A percentile compares a stretch with the other conserved stretches of the same genome.
Evolutionary conservation across 2,888 invertebrate species (phyloP).

Genomic region (Apamea epomidion): DNA sequence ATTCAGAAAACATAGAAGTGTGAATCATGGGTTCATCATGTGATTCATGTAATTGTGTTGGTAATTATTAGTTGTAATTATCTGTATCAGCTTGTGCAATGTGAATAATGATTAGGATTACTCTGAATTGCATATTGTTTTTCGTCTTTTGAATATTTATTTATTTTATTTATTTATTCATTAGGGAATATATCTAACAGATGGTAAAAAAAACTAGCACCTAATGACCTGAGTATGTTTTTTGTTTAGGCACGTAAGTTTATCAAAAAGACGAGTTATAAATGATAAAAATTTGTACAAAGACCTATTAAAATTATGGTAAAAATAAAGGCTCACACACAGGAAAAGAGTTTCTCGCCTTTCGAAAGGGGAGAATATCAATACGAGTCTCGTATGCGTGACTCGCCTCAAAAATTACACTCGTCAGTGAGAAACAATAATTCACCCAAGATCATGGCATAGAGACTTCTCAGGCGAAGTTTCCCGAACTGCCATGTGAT

Average conservation of each 20-base stretch:
- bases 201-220: not conserved
- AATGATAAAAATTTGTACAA: too few species aligned
- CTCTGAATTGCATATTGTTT: constrained; percentile 8
- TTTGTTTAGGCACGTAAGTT: not conserved
- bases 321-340: not conserved
- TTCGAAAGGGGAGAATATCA: not conserved
- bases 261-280: not conserved
- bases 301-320: not conserved
- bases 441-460: not conserved
- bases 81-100: constrained; percentile 33
- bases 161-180: too few species aligned
- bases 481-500: not conserved
- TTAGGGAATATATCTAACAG: too few species aligned
- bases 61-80: constrained; percentile 37
- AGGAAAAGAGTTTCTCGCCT: not conserved
- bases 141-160: not conserved
- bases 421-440: not conserved
- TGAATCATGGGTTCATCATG: constrained; percentile 21
- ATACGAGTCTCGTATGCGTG: not conserved
- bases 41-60: constrained; percentile 33
- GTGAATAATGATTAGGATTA: constrained; percentile 40
- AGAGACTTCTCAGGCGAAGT: not conserved
- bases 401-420: not conserved
- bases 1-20: constrained; percentile 25
- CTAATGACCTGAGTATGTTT: not conserved